Base-by-base conservation (phyloP, 1,140 invertebrate species). In the Papilio glaucus region DNA sequence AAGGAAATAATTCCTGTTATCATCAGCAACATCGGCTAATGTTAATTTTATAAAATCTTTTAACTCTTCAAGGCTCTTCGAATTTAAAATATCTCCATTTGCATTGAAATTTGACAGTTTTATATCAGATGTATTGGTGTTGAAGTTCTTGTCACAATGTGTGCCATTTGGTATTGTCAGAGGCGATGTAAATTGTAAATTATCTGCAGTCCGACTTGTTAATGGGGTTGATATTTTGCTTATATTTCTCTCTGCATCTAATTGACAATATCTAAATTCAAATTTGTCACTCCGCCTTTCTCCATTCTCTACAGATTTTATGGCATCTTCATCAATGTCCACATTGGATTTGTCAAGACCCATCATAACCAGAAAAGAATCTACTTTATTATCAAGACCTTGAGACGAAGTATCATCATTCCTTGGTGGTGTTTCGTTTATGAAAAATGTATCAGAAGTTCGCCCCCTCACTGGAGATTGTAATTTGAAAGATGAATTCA, bases 11-110 rank as follows among this genome's bases (percentile, higher is more conserved):
- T 90, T 91, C 72, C 86, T 85, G 65, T 89, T 93, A 72, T 92
- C 87, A 74, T 91, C 89, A 10, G 89, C 84, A 15, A 92, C 81
- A 81, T 93, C 89, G n/a, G 86, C 84, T 60, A 92, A 74, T 45
- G 84, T 83, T 49, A 88, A 76, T 77, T 85, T 90, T 2, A 93
- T 84, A 71, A 90, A 93, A 76, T 94, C 91, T 81, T 93, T 94
- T n/a, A 93, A 74, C 60, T 94, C 93, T 57, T 92, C 88, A 33
- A 85, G 65, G 33, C 76, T 67, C 57, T 89, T 86, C 26, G 77
- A 73, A 72, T 91, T 86, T 24, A 84, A 71, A 61, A 72, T 79
- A 12, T 74, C 24, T 68, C 18, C 29, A 67, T 77, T 73, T 42
- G 72, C 21, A 38, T 68, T 79, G 5, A 68, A 72, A 74, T 72